Evolutionary conservation across 2,888 invertebrate species (phyloP), one percentile per base, ranked within the genome.

Genomic region (Drosophila ezoana): DNA sequence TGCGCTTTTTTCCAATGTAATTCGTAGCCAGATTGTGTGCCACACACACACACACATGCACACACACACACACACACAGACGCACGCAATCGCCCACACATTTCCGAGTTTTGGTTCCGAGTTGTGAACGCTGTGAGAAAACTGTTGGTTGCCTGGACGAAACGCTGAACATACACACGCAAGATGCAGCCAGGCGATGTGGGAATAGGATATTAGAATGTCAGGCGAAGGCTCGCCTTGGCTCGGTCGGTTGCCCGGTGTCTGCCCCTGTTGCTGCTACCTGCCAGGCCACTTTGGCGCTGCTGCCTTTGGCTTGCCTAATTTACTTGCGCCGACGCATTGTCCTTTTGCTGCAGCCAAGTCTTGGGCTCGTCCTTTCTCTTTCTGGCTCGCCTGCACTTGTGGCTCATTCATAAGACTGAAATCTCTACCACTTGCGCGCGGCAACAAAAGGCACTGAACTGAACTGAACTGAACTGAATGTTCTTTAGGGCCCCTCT

Each of bases 321-420:
- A 90, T 90, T 90, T 89, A 76, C 89, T 89, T 90, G 90, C 83
- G 89, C 87, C 80, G 53, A 45, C 62, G 58, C 62, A 71, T 67
- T 66, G 66, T 79, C 70, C 67, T 28, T 60, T 59, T 41, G 35
- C 37, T 63, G 72, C 72, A 70, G 32, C 45, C 23, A 9, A 37
- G 11, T 35, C 23, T 13, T 28, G 20, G 23, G 8, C 14, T 67
- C 43, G 10, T 9, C 37, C 51, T 47, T n/a, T 48, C 52, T 16
- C 59, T 47, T 23, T 58, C 51, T 63, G 33, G 40, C 47, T 14
- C 28, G 40, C 41, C 28, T 68, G 67, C 62, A 67, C 63, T 81
- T 79, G 72, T 67, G 51, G 45, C 54, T 87, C 85, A 89, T 86
- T 86, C 89, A 89, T 75, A 68, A 85, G 73, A 66, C 70, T 68